phyloP scores from a whole-genome alignment of 2,797 vertebrate species.

The Gallirallus australis region DNA sequence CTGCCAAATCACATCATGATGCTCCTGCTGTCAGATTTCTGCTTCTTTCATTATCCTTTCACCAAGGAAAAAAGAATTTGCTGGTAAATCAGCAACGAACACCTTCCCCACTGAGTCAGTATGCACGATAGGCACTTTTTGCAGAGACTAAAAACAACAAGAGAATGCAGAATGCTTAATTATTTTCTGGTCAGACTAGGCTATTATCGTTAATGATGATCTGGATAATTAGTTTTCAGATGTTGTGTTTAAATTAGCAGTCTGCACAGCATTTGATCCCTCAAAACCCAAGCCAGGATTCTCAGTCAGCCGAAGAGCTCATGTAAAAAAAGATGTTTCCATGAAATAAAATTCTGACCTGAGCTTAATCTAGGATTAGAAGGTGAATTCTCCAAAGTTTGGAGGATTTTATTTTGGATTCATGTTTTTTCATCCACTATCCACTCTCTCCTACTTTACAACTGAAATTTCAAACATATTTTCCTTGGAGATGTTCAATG shows the following conservation, averaged over 20 bases:
- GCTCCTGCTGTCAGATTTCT: slow-evolving; percentile 53
- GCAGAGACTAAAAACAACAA: slow-evolving; percentile 44
- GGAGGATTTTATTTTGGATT: neutral
- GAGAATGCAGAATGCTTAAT: slow-evolving; percentile 67
- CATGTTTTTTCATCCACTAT: neutral
- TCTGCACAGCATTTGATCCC: slow-evolving; percentile 37
- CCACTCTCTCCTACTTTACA: neutral
- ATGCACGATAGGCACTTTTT: slow-evolving; percentile 25
- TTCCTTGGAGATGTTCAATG: neutral
- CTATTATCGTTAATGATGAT: slow-evolving; percentile 67
- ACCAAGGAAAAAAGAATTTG: slow-evolving; percentile 46
- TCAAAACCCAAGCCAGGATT: slow-evolving; percentile 9
- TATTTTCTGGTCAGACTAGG: slow-evolving; percentile 63
- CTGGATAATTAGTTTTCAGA: slow-evolving; percentile 70
- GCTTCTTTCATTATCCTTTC: slow-evolving; percentile 58
- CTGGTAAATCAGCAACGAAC: slow-evolving; percentile 50
- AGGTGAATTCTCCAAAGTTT: neutral
- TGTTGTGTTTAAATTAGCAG: slow-evolving; percentile 63
- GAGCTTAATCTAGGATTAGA: neutral
- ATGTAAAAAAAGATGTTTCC: neutral
- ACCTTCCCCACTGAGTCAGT: slow-evolving; percentile 24
- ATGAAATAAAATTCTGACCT: neutral
- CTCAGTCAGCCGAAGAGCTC: neutral
- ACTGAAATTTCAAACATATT: neutral
- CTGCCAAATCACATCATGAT: slow-evolving; percentile 23